phyloP scores from a whole-genome alignment of 2,113 vertebrate genomes.

The Ageneiosus marmoratus region DNA sequence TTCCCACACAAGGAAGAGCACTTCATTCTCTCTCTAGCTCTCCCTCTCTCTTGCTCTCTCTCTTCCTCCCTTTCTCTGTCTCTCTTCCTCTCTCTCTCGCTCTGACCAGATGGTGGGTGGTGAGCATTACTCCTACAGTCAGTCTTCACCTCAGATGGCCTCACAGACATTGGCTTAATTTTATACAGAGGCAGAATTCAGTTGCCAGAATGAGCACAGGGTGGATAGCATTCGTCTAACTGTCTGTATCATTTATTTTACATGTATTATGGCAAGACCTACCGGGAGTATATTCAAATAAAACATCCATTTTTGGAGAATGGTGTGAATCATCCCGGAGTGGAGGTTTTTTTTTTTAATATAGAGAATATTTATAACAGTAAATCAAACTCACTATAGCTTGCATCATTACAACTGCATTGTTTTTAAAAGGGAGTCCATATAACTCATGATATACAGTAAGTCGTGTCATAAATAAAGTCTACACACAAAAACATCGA shows the following conservation, averaged over 20 bases:
- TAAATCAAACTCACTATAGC: background rate
- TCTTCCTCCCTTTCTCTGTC: conserved; percentile 5
- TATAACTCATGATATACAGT: background rate
- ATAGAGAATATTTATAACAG: background rate
- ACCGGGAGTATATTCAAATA: background rate
- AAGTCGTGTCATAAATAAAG: too few relatives aligned
- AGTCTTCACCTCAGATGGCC: conserved; percentile 49
- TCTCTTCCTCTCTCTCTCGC: conserved; percentile 11
- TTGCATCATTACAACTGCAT: background rate
- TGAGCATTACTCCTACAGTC: conserved; percentile 33
- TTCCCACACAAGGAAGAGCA: conserved; percentile 48
- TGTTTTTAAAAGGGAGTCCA: background rate
- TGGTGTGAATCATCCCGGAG: background rate
- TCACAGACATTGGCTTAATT: conserved; percentile 13
- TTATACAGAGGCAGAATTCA: conserved; percentile 9
- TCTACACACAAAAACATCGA: background rate
- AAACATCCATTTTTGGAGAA: background rate
- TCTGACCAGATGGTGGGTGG: conserved; percentile 45
- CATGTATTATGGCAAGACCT: conserved; percentile 2
- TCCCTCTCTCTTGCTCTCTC: background rate
- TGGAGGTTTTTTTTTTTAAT: background rate
- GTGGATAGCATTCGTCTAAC: conserved; percentile 12
- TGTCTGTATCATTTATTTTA: conserved; percentile 33
- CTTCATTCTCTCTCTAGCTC: conserved; percentile 17
- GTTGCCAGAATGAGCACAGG: conserved; percentile 10